A percentile compares a stretch with the other conserved stretches of the same genome.
These are phyloP conservation scores for Ridgeia piscesae DNA, from an alignment of 1,140 invertebrate species.

Conservation along the genomic window DNA sequence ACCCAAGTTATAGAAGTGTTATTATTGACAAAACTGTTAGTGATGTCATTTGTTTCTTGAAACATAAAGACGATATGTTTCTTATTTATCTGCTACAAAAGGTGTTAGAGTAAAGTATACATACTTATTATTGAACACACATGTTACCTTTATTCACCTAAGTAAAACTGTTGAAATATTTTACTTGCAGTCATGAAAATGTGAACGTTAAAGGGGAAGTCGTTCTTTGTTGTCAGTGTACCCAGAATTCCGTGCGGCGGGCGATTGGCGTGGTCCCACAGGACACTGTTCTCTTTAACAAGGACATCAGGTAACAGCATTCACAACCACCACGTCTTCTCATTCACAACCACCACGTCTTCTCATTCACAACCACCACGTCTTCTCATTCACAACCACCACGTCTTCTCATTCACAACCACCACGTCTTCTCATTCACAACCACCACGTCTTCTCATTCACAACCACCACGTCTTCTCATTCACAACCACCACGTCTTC, in stretches of 20 bases:
- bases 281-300: slow-evolving; percentile 93
- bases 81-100: too few relatives aligned
- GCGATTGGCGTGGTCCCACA: slow-evolving; percentile 90
- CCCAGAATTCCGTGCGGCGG: slow-evolving; percentile 72
- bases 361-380: not conserved
- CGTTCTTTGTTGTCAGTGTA: slow-evolving; percentile 58
- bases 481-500: too few relatives aligned
- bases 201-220: not conserved
- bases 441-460: too few relatives aligned
- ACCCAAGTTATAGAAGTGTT: too few relatives aligned
- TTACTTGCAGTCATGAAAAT: not conserved
- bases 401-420: too few relatives aligned
- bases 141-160: too few relatives aligned
- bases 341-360: not conserved
- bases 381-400: too few relatives aligned
- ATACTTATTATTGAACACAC: not conserved
- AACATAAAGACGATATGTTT: not conserved
- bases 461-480: too few relatives aligned
- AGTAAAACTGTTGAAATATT: too few relatives aligned
- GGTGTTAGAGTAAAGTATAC: not conserved
- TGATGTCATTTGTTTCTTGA: not conserved
- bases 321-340: not conserved
- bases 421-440: too few relatives aligned
- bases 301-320: slow-evolving; percentile 79
- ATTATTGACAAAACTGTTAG: not conserved